Evolutionary conservation across 1,140 invertebrate species (phyloP).

Genomic region (Brachionus paranguensis): DNA sequence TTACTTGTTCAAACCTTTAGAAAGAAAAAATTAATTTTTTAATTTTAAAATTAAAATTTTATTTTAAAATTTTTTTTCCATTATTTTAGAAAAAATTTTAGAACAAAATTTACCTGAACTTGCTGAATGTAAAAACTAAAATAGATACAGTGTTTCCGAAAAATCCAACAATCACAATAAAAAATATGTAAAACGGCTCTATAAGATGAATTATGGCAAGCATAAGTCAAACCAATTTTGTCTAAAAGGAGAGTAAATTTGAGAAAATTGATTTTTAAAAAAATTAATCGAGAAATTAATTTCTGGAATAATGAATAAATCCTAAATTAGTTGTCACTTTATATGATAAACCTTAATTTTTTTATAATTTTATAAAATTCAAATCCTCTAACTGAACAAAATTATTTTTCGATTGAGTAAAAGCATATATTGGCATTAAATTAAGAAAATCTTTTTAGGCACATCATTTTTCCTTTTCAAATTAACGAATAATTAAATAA

Average conservation of each 20-base stretch:
- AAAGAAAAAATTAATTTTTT: neutral
- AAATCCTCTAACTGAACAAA: neutral
- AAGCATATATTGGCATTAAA: neutral
- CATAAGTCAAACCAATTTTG: neutral
- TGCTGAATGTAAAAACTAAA: neutral
- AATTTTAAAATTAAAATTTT: neutral
- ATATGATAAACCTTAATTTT: neutral
- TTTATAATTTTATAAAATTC: neutral
- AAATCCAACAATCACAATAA: neutral
- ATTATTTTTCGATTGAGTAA: neutral
- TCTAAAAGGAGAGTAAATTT: neutral
- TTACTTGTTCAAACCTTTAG: conserved; percentile 58
- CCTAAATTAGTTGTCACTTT: neutral
- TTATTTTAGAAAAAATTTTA: neutral
- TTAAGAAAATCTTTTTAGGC: neutral
- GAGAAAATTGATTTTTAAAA: neutral
- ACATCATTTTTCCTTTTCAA: neutral
- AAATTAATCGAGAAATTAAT: neutral
- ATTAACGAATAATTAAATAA: neutral
- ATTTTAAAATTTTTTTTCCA: neutral
- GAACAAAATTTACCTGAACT: neutral
- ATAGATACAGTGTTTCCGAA: conserved; percentile 1
- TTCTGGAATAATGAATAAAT: neutral
- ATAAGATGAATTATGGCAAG: neutral
- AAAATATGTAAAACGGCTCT: conserved; percentile 5